Evolutionary conservation across 1,140 invertebrate species (phyloP).

Genomic region (Drosophila asahinai): DNA sequence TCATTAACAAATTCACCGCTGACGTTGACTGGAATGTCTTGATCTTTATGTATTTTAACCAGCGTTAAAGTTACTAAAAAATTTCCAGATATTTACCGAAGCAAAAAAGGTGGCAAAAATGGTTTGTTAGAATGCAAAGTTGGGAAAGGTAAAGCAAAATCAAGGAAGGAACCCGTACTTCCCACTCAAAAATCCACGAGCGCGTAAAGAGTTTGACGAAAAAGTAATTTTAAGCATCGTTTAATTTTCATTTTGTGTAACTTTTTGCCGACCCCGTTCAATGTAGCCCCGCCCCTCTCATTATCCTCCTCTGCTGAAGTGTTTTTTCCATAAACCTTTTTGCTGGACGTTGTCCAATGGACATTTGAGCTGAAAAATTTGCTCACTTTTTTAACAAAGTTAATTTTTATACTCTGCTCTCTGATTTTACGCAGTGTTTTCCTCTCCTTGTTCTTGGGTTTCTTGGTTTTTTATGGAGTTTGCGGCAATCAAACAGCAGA

Average conservation of each 20-base stretch:
- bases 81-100: neutral
- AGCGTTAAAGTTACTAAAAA: neutral
- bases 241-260: conserved; percentile 80
- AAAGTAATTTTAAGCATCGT: conserved; percentile 83
- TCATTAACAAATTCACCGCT: neutral
- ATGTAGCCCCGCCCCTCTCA: conserved; percentile 15
- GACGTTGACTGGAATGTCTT: no score
- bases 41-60: neutral
- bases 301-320: conserved; percentile 10
- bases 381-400: conserved; percentile 76
- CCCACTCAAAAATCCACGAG: conserved; percentile 25
- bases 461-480: conserved; percentile 29
- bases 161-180: neutral
- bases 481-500: conserved; percentile 52
- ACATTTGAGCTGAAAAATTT: conserved; percentile 72
- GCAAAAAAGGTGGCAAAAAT: neutral
- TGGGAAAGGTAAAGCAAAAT: conserved; percentile 2
- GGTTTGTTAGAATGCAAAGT: conserved; percentile 3
- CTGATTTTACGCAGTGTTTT: conserved; percentile 46
- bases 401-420: conserved; percentile 74
- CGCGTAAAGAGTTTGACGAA: conserved; percentile 75
- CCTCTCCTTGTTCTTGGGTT: conserved; percentile 12
- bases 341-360: conserved; percentile 47
- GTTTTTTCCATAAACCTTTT: conserved; percentile 44
- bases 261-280: conserved; percentile 48